Conservation (phyloP, 2,113 vertebrate species). For the Lepisosteus osseus region DNA sequence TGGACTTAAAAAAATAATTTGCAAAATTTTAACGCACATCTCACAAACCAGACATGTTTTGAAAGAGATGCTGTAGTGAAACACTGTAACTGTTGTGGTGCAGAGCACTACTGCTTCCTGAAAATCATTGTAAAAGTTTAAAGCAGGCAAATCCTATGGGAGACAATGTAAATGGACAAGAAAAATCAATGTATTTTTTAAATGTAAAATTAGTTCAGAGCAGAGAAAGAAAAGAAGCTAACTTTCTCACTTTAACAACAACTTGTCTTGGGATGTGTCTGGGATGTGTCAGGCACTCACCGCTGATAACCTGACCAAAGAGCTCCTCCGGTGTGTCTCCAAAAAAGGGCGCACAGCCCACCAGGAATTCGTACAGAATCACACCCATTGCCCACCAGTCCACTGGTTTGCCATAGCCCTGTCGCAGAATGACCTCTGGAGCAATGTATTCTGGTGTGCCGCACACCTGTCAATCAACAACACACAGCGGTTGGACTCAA, state of each 20-base stretch:
- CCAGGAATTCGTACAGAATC: slow-evolving; percentile 93
- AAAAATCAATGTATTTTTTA: too few species aligned
- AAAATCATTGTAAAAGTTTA: too few species aligned
- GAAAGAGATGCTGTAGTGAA: too few species aligned
- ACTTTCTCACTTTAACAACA: neutral
- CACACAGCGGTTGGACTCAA: neutral
- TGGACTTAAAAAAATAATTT: too few species aligned
- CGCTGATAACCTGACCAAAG: slow-evolving; percentile 96
- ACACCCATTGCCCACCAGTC: slow-evolving; percentile 99
- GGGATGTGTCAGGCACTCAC: slow-evolving; percentile 57
- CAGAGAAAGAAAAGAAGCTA: neutral
- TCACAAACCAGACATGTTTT: too few species aligned
- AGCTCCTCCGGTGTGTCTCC: slow-evolving; percentile 95
- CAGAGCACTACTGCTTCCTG: too few species aligned
- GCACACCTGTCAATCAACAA: slow-evolving; percentile 73
- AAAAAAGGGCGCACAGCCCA: slow-evolving; percentile 92
- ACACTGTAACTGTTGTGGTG: too few species aligned
- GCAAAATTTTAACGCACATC: too few species aligned
- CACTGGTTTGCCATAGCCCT: slow-evolving; percentile 95
- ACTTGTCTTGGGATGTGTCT: too few species aligned
- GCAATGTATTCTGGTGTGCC: slow-evolving; percentile 96
- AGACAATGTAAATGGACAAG: too few species aligned
- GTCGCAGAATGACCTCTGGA: slow-evolving; percentile 91
- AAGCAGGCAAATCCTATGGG: too few species aligned
- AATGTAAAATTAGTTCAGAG: neutral